These are phyloP conservation scores for rabbit (Oryctolagus cuniculus) DNA, from an alignment of 2,113 vertebrate species.

Conservation along the genomic window DNA sequence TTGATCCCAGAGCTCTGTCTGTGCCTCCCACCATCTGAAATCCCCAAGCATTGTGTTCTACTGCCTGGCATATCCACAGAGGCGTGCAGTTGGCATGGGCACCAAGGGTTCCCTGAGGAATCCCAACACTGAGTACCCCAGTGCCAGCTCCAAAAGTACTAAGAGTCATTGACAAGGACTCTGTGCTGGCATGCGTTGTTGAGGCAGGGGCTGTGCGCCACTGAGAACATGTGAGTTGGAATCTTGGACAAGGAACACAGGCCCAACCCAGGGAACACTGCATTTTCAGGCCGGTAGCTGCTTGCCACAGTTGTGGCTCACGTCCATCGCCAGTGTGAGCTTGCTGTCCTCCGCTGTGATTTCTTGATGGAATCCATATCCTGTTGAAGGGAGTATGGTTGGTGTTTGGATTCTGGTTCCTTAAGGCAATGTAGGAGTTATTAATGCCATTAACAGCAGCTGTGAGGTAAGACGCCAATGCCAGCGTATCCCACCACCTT, in stretches of 20 bases:
- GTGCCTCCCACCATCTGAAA: neutral
- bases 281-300: neutral
- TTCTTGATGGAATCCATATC: neutral
- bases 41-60: neutral
- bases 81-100: neutral
- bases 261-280: neutral
- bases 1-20: neutral
- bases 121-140: neutral
- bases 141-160: neutral
- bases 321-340: neutral
- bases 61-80: neutral
- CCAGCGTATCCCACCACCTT: neutral
- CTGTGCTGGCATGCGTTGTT: neutral
- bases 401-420: neutral
- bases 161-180: neutral
- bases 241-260: neutral
- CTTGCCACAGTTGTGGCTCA: neutral
- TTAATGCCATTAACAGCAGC: neutral
- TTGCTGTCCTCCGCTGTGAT: neutral
- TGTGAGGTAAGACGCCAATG: neutral
- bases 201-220: neutral
- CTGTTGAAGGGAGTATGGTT: conserved; percentile 7
- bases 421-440: conserved; percentile 37
- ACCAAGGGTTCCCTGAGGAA: neutral
- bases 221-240: neutral